Evolutionary conservation across 2,888 invertebrate genomes (phyloP).

Genomic region (Griposia aprilina): DNA sequence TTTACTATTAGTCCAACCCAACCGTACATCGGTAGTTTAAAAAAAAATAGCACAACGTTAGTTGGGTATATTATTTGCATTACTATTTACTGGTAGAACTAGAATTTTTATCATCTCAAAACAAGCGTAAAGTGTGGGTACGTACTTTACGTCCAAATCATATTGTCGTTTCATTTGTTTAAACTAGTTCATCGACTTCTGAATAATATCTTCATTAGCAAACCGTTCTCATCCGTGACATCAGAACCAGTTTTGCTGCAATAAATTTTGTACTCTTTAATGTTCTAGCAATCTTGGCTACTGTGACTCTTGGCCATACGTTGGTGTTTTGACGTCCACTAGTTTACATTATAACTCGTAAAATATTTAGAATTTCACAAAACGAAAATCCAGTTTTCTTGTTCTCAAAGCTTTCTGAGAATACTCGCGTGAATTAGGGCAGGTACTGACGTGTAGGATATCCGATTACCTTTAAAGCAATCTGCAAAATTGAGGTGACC

Average conservation of each 20-base stretch:
- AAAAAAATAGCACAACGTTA: not conserved
- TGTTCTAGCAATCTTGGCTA: slow-evolving; percentile 40
- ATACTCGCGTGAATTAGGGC: slow-evolving; percentile 64
- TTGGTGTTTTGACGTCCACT: slow-evolving; percentile 44
- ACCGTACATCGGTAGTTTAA: not conserved
- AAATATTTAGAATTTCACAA: slow-evolving; percentile 46
- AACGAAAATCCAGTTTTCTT: slow-evolving; percentile 26
- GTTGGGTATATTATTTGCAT: slow-evolving; percentile 8
- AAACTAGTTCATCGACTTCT: slow-evolving; percentile 41
- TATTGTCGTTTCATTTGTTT: slow-evolving; percentile 18
- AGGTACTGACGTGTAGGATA: slow-evolving; percentile 61
- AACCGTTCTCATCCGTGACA: slow-evolving; percentile 44
- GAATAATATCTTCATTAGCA: slow-evolving; percentile 44
- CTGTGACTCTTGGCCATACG: slow-evolving; percentile 33
- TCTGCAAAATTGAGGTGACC: slow-evolving; percentile 80
- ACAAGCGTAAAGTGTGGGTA: not conserved
- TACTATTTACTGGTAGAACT: slow-evolving; percentile 3
- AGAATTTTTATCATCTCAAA: not conserved
- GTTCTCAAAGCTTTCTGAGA: slow-evolving; percentile 70
- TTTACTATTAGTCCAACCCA: not conserved
- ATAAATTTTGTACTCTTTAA: slow-evolving; percentile 49
- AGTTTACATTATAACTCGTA: slow-evolving; percentile 43
- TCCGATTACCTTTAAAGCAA: slow-evolving; percentile 79
- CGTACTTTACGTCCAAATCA: slow-evolving; percentile 10
- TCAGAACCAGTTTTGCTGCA: slow-evolving; percentile 27